Conservation (phyloP, 2,113 vertebrate species). For the Bothrops jararaca region DNA sequence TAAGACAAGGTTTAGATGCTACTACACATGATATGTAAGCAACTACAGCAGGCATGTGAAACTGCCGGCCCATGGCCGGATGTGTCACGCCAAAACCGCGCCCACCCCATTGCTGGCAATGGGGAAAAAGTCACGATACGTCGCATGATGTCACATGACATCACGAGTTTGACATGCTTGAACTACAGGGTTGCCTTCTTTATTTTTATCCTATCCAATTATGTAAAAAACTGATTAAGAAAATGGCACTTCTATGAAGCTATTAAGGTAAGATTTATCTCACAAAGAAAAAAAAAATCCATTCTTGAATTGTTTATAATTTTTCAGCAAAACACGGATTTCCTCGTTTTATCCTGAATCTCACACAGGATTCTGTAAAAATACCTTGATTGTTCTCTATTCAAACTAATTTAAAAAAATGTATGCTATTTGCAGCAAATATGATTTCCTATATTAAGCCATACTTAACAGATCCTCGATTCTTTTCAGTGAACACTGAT, state of each 20-base stretch:
- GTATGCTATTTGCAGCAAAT: background rate
- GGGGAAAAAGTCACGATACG: too few relatives aligned
- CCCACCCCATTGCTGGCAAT: too few relatives aligned
- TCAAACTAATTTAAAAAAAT: conserved; percentile 6
- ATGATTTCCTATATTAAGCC: background rate
- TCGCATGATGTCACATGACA: too few relatives aligned
- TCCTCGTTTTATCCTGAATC: background rate
- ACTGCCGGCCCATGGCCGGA: too few relatives aligned
- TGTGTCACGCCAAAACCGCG: too few relatives aligned
- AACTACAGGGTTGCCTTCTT: background rate
- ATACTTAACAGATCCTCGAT: background rate
- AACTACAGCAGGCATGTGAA: background rate
- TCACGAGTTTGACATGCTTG: too few relatives aligned
- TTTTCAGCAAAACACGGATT: background rate
- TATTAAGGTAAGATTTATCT: background rate
- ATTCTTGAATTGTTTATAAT: background rate
- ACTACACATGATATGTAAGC: background rate
- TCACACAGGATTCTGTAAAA: background rate
- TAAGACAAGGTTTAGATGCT: background rate
- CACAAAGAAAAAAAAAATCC: background rate
- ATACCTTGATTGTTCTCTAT: background rate
- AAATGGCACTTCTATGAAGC: background rate
- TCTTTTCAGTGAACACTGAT: conserved; percentile 1
- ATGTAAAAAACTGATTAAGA: background rate
- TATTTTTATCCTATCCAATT: background rate